Conservation (phyloP, 2,888 invertebrate genomes). For the Philonicus albiceps region DNA sequence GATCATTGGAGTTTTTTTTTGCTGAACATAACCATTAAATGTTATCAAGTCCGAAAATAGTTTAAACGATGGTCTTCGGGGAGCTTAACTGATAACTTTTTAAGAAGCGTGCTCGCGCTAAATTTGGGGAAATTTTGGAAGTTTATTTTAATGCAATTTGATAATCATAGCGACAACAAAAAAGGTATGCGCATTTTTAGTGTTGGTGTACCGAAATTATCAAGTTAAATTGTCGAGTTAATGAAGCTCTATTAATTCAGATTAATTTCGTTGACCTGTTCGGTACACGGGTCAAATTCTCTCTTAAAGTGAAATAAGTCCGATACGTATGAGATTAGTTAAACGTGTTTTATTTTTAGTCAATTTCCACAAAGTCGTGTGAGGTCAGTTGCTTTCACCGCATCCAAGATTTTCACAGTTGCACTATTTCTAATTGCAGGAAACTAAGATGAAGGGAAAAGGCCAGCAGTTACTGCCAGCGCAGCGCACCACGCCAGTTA, state of each 20-base stretch:
- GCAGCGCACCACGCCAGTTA: constrained; percentile 44
- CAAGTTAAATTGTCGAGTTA: background rate
- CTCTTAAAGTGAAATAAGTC: background rate
- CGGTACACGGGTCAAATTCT: background rate
- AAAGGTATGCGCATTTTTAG: background rate
- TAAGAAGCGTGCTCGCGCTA: background rate
- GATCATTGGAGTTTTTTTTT: background rate
- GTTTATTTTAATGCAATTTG: background rate
- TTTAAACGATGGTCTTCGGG: background rate
- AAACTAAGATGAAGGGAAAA: constrained; percentile 23
- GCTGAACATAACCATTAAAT: background rate
- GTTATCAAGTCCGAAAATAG: background rate
- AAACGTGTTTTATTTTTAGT: background rate
- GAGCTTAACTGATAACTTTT: background rate
- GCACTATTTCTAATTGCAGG: background rate
- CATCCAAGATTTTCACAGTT: background rate
- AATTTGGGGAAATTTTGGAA: background rate
- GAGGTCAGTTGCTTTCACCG: background rate
- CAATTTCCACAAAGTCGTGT: background rate
- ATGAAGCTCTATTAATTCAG: background rate
- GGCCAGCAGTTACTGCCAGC: constrained; percentile 44
- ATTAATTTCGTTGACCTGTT: background rate
- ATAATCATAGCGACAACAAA: background rate
- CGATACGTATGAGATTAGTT: background rate
- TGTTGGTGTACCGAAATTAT: background rate